phyloP scores from a whole-genome alignment of 2,113 vertebrate species.

The Psilopogon haemacephalus region DNA sequence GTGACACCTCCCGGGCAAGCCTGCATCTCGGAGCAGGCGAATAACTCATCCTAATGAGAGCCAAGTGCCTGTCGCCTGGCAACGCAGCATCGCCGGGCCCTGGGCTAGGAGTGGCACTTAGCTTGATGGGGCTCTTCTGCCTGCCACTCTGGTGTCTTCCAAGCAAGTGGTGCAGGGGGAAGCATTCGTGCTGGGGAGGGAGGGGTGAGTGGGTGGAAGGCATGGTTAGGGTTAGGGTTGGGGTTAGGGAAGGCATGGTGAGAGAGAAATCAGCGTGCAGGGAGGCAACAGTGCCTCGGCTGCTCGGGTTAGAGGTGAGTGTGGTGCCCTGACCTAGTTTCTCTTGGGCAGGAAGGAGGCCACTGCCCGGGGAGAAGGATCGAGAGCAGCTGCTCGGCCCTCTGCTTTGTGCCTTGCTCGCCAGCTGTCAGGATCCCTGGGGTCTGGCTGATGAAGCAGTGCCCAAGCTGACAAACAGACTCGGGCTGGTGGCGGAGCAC shows the following conservation, averaged over 20 bases:
- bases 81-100: neutral
- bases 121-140: neutral
- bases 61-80: slow-evolving; percentile 22
- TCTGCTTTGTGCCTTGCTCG: neutral
- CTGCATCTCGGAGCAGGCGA: neutral
- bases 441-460: neutral
- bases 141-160: neutral
- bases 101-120: neutral
- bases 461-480: neutral
- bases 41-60: slow-evolving; percentile 58
- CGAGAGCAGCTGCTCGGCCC: neutral
- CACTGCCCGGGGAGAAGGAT: neutral
- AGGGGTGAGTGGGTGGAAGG: neutral
- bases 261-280: neutral
- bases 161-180: neutral
- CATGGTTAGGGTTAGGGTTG: no score
- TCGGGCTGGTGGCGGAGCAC: neutral
- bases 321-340: neutral
- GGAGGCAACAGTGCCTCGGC: neutral
- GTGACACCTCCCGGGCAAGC: slow-evolving; percentile 18
- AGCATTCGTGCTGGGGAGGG: neutral
- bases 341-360: neutral
- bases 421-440: neutral
- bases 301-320: neutral
- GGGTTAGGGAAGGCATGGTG: neutral